These are phyloP conservation scores for Porphyrio hochstetteri DNA, from an alignment of 2,113 vertebrate species.

Conservation along the genomic window DNA sequence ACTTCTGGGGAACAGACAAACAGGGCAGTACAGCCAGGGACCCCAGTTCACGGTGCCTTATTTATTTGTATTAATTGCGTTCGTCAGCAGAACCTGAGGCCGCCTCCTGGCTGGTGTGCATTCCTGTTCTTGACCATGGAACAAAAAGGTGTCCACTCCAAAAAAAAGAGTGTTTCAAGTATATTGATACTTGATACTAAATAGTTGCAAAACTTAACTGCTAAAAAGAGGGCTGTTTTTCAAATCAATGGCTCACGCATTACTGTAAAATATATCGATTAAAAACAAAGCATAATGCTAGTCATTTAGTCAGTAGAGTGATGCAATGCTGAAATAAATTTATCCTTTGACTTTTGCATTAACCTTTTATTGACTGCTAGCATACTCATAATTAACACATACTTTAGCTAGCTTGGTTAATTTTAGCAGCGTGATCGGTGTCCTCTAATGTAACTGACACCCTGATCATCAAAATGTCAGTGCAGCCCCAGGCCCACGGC, in stretches of 20 bases:
- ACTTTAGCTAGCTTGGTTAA: slow-evolving; percentile 99
- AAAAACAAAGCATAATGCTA: slow-evolving; percentile 87
- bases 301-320: slow-evolving; percentile 92
- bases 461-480: slow-evolving; percentile 56
- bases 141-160: background rate
- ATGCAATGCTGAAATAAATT: slow-evolving; percentile 97
- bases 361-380: slow-evolving; percentile 99
- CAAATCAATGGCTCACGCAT: slow-evolving; percentile 91
- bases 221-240: slow-evolving; percentile 60
- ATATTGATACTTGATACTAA: slow-evolving; percentile 55
- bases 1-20: background rate
- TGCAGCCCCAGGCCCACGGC: slow-evolving; percentile 7
- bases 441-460: slow-evolving; percentile 75
- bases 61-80: slow-evolving; percentile 28
- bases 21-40: background rate
- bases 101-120: background rate
- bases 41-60: background rate
- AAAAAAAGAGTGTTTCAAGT: background rate
- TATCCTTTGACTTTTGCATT: slow-evolving; percentile 99
- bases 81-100: background rate
- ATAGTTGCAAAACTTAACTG: slow-evolving; percentile 64
- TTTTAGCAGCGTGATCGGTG: slow-evolving; percentile 77
- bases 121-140: background rate
- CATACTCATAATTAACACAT: slow-evolving; percentile 99
- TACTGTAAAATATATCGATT: slow-evolving; percentile 99